A percentile compares a stretch with the other conserved stretches of the same genome.
Conservation (phyloP, 2,113 vertebrate species). For the Progne subis region DNA sequence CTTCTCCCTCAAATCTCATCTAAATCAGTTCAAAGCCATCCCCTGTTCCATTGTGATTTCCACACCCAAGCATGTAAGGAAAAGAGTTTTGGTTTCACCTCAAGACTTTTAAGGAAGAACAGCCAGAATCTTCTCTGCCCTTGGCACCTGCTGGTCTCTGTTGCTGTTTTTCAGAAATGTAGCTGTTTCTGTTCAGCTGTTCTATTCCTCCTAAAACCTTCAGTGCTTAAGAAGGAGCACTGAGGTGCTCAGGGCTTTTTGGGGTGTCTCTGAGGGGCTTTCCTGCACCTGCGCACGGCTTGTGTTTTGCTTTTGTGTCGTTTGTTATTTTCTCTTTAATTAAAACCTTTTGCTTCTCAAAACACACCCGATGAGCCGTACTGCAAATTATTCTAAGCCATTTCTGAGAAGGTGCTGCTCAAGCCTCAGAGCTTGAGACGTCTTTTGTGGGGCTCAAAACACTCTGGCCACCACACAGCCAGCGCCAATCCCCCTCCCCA, state of each 20-base stretch:
- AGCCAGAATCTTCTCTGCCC: background rate
- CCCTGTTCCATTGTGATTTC: background rate
- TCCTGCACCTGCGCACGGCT: background rate
- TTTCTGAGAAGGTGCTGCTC: background rate
- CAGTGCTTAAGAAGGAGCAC: background rate
- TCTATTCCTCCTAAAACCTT: too few species aligned
- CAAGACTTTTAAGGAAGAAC: background rate
- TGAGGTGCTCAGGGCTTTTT: background rate
- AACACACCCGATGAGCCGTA: background rate
- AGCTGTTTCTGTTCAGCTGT: too few species aligned
- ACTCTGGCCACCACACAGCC: background rate
- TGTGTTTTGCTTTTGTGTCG: background rate
- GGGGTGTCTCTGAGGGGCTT: background rate
- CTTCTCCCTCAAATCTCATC: fast-evolving
- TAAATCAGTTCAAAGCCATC: background rate
- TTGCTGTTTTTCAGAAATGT: too few species aligned
- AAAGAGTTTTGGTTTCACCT: background rate
- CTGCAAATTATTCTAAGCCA: background rate
- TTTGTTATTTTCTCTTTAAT: background rate
- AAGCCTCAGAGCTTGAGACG: background rate
- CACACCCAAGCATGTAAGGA: background rate
- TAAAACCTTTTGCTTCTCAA: background rate
- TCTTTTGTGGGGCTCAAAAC: background rate
- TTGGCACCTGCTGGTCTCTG: too few species aligned
- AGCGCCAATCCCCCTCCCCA: background rate